Conservation (phyloP, 2,113 vertebrate species). For the Microcebus jonahi region DNA sequence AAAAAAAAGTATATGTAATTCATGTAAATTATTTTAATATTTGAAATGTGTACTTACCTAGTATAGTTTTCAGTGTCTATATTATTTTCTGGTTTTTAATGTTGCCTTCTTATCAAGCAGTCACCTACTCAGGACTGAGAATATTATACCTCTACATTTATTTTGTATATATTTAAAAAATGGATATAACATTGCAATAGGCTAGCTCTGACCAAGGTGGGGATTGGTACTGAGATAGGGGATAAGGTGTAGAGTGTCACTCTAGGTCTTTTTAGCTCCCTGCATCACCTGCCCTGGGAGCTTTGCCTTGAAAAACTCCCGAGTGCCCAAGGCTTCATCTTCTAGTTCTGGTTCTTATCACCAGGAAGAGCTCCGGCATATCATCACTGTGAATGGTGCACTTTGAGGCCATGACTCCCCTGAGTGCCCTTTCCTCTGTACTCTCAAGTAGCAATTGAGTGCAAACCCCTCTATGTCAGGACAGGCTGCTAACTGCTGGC, state of each 20-base stretch:
- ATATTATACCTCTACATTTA: background rate
- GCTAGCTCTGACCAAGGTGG: background rate
- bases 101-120: background rate
- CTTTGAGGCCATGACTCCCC: background rate
- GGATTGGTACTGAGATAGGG: background rate
- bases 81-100: background rate
- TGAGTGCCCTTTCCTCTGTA: background rate
- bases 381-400: background rate
- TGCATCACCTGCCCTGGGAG: rapidly evolving
- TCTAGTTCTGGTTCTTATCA: background rate
- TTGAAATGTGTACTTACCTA: background rate
- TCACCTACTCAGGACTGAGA: background rate
- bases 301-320: background rate
- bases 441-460: background rate
- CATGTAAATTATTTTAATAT: background rate
- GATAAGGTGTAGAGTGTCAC: rapidly evolving
- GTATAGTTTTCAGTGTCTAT: background rate
- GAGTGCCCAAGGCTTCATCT: background rate
- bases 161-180: background rate
- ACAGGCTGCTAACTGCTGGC: background rate
- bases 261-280: background rate
- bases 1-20: background rate
- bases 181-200: background rate
- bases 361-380: background rate
- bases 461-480: background rate